These are phyloP conservation scores for Geotrupes spiniger DNA, from an alignment of 2,888 invertebrate genomes.

Conservation along the genomic window DNA sequence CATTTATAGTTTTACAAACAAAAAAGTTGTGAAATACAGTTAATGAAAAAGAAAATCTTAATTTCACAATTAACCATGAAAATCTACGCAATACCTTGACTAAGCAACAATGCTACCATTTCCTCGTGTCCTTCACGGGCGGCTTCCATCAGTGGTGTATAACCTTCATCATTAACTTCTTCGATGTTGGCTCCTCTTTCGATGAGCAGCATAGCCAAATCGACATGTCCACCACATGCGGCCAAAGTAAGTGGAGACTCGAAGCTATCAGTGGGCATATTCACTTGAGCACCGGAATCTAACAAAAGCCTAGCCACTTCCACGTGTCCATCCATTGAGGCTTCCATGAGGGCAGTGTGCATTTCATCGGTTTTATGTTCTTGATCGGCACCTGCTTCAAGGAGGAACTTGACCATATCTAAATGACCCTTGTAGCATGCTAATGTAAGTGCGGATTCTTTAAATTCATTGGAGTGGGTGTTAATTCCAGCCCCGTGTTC, in stretches of 20 bases:
- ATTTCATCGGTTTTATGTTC: conserved; percentile 99
- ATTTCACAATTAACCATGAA: too few species aligned
- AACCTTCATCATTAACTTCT: conserved; percentile 99
- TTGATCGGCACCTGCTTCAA: conserved; percentile 94
- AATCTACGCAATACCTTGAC: conserved; percentile 62
- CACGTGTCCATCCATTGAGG: conserved; percentile 99
- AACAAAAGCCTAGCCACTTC: conserved; percentile 92
- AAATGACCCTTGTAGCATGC: conserved; percentile 88
- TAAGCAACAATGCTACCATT: conserved; percentile 91
- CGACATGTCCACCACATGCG: conserved; percentile 98
- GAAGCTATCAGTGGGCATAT: conserved; percentile 99
- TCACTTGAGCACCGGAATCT: conserved; percentile 97
- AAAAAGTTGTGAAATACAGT: too few species aligned
- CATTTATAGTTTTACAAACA: too few species aligned
- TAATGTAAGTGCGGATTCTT: conserved; percentile 64
- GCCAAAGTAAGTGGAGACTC: conserved; percentile 98
- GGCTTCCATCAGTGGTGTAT: conserved; percentile 99
- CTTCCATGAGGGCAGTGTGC: conserved; percentile 99
- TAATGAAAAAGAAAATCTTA: too few species aligned
- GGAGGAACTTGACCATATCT: conserved; percentile 93
- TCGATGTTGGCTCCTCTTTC: conserved; percentile 98
- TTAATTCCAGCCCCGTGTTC: conserved; percentile 96
- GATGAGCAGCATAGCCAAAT: conserved; percentile 90
- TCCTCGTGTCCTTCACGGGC: conserved; percentile 98
- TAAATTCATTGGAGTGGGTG: conserved; percentile 98